A percentile compares a stretch with the other conserved stretches of the same genome.
phyloP scores from a whole-genome alignment of 2,797 vertebrate genomes.

The Arctocebus calabarensis region DNA sequence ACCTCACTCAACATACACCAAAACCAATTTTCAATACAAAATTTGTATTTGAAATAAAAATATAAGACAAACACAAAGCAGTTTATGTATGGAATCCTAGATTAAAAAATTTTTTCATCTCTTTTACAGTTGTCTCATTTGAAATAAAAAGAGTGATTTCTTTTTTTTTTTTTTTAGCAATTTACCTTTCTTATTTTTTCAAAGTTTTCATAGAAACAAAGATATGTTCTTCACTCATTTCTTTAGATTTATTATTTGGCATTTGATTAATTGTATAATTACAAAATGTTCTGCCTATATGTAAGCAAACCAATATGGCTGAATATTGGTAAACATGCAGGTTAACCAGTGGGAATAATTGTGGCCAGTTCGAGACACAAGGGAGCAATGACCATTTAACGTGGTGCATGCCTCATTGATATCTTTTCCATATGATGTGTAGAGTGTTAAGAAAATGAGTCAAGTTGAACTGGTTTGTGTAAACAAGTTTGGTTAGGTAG shows the following conservation, averaged over 20 bases:
- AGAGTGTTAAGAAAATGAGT: background rate
- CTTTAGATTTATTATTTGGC: background rate
- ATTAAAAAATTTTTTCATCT: background rate
- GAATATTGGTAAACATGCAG: background rate
- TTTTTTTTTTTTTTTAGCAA: background rate
- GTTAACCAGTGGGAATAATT: background rate
- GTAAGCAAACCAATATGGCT: background rate
- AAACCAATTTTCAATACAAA: background rate
- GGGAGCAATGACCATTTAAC: background rate
- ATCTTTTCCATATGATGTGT: background rate
- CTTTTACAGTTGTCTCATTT: conserved; percentile 29
- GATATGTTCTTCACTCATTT: background rate
- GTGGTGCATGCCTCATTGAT: background rate
- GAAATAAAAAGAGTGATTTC: background rate
- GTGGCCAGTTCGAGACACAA: background rate
- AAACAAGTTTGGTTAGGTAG: background rate
- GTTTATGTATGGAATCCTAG: background rate
- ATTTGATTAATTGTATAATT: conserved; percentile 6
- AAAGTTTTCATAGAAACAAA: background rate
- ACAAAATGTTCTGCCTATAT: background rate
- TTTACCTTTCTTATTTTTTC: background rate
- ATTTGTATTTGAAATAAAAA: background rate
- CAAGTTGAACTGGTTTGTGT: background rate
- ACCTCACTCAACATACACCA: background rate
- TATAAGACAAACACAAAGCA: background rate